Percentiles rank a stretch among this genome's conserved stretches.
These are phyloP conservation scores for Melanotaenia nigrans DNA, from an alignment of 2,797 vertebrate genomes.

Conservation along the genomic window DNA sequence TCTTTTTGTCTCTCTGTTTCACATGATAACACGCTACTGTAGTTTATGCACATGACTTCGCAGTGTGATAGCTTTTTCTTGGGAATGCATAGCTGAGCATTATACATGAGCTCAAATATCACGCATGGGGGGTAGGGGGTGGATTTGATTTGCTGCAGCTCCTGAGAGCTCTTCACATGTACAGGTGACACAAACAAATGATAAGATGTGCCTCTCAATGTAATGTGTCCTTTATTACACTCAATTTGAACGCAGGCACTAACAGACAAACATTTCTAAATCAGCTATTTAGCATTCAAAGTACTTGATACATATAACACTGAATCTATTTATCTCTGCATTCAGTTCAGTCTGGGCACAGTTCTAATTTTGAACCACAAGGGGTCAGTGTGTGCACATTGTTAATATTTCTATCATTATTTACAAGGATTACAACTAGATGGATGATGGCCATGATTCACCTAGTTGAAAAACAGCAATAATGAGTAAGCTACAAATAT, in stretches of 20 bases:
- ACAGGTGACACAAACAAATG: constrained; percentile 57
- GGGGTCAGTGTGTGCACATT: constrained; percentile 58
- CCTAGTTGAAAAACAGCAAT: constrained; percentile 38
- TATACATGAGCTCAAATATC: constrained; percentile 42
- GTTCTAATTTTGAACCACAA: constrained; percentile 33
- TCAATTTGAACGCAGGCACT: constrained; percentile 8
- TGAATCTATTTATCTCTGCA: background rate
- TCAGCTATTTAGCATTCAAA: background rate
- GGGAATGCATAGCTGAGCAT: constrained; percentile 38
- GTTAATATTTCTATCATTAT: constrained; percentile 11
- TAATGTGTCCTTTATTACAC: constrained; percentile 26
- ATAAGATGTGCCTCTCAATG: constrained; percentile 41
- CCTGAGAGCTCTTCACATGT: constrained; percentile 55
- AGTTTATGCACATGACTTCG: background rate
- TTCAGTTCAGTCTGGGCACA: constrained; percentile 24
- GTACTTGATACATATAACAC: background rate
- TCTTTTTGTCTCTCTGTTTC: constrained; percentile 3
- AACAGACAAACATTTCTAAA: constrained; percentile 9
- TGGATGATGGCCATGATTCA: constrained; percentile 50
- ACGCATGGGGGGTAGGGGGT: background rate
- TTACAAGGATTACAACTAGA: constrained; percentile 55
- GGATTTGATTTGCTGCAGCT: constrained; percentile 38
- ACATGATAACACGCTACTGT: background rate
- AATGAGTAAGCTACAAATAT: constrained; percentile 37
- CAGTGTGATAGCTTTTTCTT: constrained; percentile 30